phyloP scores from a whole-genome alignment of 2,113 vertebrate species.

The Peromyscus leucopus region DNA sequence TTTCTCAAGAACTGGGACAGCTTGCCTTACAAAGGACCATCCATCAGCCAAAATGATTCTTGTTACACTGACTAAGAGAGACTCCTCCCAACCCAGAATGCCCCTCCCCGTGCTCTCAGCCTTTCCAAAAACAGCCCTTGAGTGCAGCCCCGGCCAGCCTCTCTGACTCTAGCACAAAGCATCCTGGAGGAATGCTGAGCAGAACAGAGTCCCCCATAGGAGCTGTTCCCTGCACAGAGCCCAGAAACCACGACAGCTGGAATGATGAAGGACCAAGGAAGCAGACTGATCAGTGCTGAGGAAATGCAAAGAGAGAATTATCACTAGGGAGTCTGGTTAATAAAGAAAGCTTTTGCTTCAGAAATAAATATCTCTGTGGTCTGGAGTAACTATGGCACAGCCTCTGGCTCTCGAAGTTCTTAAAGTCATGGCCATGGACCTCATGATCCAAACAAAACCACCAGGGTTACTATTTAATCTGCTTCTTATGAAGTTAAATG shows the following conservation, averaged over 20 bases:
- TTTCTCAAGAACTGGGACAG: background rate
- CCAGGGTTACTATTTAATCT: background rate
- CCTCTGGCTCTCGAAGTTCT: background rate
- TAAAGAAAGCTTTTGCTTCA: background rate
- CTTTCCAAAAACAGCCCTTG: background rate
- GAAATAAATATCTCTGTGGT: background rate
- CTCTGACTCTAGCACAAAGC: background rate
- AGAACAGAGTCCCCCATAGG: background rate
- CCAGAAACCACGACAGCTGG: background rate
- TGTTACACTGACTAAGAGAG: background rate
- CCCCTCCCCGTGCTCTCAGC: too few species aligned
- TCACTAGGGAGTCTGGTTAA: background rate
- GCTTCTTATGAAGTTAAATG: background rate
- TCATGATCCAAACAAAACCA: conserved; percentile 12
- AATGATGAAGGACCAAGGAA: background rate
- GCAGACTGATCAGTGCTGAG: background rate
- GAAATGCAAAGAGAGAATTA: background rate
- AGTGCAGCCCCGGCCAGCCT: too few species aligned
- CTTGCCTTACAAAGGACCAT: background rate
- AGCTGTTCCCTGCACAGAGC: background rate
- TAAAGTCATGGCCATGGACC: background rate
- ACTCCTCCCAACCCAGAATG: too few species aligned
- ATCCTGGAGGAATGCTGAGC: background rate
- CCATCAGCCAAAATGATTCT: background rate
- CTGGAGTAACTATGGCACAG: background rate